Percentiles rank a stretch among this genome's conserved stretches.
These are phyloP conservation scores for Euplexia lucipara DNA, from an alignment of 2,888 invertebrate genomes.

Conservation along the genomic window DNA sequence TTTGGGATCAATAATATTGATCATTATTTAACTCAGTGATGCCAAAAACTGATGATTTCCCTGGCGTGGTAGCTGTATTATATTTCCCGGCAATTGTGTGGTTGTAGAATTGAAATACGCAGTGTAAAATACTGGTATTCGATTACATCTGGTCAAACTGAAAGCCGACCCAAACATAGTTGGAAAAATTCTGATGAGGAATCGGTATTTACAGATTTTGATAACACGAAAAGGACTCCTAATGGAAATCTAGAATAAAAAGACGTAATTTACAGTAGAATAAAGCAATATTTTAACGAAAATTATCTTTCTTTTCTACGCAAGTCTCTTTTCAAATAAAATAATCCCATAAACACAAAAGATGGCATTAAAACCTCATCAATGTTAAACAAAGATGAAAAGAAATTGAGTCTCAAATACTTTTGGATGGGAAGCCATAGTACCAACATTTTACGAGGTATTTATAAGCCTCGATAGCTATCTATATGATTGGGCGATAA, in stretches of 20 bases:
- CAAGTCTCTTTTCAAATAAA: conserved; percentile 4
- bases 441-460: conserved; percentile 42
- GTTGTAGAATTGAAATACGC: too few species aligned
- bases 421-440: conserved; percentile 45
- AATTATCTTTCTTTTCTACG: fast-evolving
- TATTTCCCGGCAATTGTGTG: too few species aligned
- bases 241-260: background rate
- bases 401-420: conserved; percentile 48
- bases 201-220: too few species aligned
- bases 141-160: too few species aligned
- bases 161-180: too few species aligned
- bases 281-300: background rate
- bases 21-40: too few species aligned
- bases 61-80: too few species aligned
- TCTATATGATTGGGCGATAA: conserved; percentile 29
- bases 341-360: conserved; percentile 33
- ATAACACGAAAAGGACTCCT: too few species aligned
- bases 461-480: conserved; percentile 27
- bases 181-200: too few species aligned
- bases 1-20: too few species aligned
- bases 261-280: background rate
- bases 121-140: too few species aligned
- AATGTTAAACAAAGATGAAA: conserved; percentile 42
- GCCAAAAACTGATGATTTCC: too few species aligned
- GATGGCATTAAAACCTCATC: conserved; percentile 36